Evolutionary conservation across 2,888 invertebrate genomes (phyloP), one percentile per base, ranked within the genome.

Genomic region (Rhamnusium bicolor): DNA sequence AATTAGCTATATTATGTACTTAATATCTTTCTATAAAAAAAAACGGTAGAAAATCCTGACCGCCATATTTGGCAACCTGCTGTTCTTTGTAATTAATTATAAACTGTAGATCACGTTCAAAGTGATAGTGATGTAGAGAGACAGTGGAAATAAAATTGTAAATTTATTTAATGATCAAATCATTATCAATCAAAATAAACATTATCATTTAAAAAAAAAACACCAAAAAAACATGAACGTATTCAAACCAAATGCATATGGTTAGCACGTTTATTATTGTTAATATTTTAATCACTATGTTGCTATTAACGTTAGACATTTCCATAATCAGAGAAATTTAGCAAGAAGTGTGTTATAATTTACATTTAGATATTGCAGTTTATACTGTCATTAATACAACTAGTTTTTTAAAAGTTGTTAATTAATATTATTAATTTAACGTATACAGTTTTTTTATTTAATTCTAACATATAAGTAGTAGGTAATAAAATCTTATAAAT

Each of bases 351-450:
- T 58, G 54, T 54, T 19, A 27, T 4, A 58, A 58, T 58, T 58
- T 58, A 58, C 58, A 58, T 58, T 32, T 58, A 58, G 18, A 51
- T 51, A 51, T 51, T 40, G n/a, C n/a, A 40, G n/a, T 14, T 40
- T 4, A 51, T 51, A 51, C 19, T 51, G 51, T 19, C 18, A 51
- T 10, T 19, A 18, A 8, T 16, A 51, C 18, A 51, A 51, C 18
- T 51, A 7, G 18, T 51, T 51, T 49, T 24, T 12, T n/a, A n/a
- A 56, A 56, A 27, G 7, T 40, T 10, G 40, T 40, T 40, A 40
- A 40, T 40, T 40, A 40, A n/a, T n/a, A 4, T 14, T 1, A 32
- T 40, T 40, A 40, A 14, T 40, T n/a, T 40, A 40, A 40, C n/a
- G 10, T 40, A 40, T 14, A 40, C n/a, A n/a, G 12, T 12, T 40